phyloP scores from a whole-genome alignment of 2,888 invertebrate species.

The Dicycla oo region DNA sequence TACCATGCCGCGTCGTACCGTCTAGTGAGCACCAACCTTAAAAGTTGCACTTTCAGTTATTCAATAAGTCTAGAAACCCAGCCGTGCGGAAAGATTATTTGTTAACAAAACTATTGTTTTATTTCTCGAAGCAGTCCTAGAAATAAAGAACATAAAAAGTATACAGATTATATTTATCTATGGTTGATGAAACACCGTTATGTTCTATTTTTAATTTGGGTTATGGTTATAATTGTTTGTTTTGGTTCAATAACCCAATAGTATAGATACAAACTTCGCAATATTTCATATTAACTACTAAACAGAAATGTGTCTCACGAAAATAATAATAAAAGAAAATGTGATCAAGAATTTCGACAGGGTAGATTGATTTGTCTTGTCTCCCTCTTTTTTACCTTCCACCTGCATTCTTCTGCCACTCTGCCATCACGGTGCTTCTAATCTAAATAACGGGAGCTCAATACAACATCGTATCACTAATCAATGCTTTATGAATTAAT shows the following conservation, averaged over 20 bases:
- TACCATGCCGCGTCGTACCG: too few relatives aligned
- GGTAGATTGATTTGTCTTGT: not conserved
- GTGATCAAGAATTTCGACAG: not conserved
- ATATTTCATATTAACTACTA: not conserved
- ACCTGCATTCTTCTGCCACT: not conserved
- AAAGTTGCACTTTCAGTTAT: slow-evolving; percentile 48
- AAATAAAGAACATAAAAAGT: slow-evolving; percentile 20
- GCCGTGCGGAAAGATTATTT: slow-evolving; percentile 34
- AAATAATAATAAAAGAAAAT: too few relatives aligned
- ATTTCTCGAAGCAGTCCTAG: slow-evolving; percentile 13
- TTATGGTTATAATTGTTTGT: slow-evolving; percentile 23
- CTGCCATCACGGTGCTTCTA: not conserved
- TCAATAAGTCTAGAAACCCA: slow-evolving; percentile 44
- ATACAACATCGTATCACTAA: not conserved
- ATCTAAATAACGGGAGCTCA: not conserved
- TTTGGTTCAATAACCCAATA: slow-evolving; percentile 7
- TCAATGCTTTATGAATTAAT: not conserved
- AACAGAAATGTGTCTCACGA: too few relatives aligned
- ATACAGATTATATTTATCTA: slow-evolving; percentile 36
- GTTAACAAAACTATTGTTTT: slow-evolving; percentile 26
- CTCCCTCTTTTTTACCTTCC: not conserved
- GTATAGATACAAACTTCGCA: not conserved
- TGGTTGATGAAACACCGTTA: slow-evolving; percentile 33
- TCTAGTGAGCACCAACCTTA: not conserved
- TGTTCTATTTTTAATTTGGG: slow-evolving; percentile 24